Evolutionary conservation across 2,113 vertebrate species (phyloP).

Genomic region (Triplophysa siluroides): DNA sequence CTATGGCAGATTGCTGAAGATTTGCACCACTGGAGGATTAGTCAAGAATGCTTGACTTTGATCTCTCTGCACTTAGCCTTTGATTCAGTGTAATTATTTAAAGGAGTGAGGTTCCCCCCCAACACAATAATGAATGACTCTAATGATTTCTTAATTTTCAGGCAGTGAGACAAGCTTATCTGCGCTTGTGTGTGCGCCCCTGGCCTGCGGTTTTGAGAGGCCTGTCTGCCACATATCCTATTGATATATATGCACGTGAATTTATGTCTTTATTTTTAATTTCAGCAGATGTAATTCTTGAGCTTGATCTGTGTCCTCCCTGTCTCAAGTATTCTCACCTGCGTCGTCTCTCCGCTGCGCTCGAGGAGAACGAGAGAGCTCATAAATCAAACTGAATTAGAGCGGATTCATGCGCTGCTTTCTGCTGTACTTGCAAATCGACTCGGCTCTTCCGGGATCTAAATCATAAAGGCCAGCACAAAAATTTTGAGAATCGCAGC

Average conservation of each 20-base stretch:
- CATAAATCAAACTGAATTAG: conserved; percentile 32
- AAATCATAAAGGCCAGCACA: background rate
- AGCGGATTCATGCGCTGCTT: background rate
- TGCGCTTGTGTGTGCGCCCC: conserved; percentile 26
- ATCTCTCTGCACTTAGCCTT: conserved; percentile 71
- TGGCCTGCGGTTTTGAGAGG: conserved; percentile 30
- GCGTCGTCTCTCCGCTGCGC: conserved; percentile 30
- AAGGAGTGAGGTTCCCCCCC: conserved; percentile 55
- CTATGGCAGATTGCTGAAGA: conserved; percentile 71
- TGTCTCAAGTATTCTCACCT: conserved; percentile 55
- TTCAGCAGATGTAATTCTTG: conserved; percentile 46
- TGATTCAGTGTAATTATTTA: conserved; percentile 74
- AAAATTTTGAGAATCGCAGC: conserved; percentile 8
- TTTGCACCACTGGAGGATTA: conserved; percentile 75
- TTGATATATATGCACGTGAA: conserved; percentile 46
- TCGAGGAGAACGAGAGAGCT: conserved; percentile 29
- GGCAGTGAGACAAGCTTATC: conserved; percentile 53
- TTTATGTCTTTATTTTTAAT: conserved; percentile 23
- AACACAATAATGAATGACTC: conserved; percentile 63
- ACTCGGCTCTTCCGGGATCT: background rate
- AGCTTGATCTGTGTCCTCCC: conserved; percentile 52
- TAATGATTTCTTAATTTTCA: conserved; percentile 66
- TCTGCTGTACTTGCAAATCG: background rate
- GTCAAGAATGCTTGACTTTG: conserved; percentile 72
- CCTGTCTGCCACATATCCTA: conserved; percentile 37